Conservation (phyloP, 2,888 invertebrate genomes). For the Apamea anceps region DNA sequence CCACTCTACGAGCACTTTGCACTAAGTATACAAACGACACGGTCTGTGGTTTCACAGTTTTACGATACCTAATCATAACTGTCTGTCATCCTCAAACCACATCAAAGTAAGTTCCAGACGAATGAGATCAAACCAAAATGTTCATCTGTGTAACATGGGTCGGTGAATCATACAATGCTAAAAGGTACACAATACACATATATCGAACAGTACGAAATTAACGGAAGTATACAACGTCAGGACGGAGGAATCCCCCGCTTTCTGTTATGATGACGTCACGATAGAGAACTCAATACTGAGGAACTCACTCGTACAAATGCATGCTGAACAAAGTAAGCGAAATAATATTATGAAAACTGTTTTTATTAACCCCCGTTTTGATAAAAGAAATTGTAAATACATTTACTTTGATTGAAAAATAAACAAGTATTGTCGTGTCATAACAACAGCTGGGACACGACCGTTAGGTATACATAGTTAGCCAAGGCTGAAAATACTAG, state of each 20-base stretch:
- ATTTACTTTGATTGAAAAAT: background rate
- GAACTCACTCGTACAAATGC: background rate
- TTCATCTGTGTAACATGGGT: slow-evolving; percentile 8
- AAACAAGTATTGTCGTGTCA: slow-evolving; percentile 5
- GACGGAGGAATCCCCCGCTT: slow-evolving; percentile 16
- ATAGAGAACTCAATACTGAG: background rate
- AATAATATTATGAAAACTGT: background rate
- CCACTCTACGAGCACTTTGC: background rate
- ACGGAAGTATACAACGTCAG: background rate
- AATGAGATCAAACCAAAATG: background rate
- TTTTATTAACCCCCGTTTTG: slow-evolving; percentile 8
- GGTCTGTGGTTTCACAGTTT: too few species aligned
- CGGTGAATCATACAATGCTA: background rate
- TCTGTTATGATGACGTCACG: slow-evolving; percentile 14
- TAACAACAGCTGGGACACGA: background rate
- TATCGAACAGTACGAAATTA: background rate
- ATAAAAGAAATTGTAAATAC: background rate
- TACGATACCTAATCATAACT: too few species aligned
- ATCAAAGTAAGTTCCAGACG: background rate
- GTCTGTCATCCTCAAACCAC: too few species aligned
- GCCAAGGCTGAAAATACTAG: background rate
- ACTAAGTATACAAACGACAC: background rate
- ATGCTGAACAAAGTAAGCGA: background rate
- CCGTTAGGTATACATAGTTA: too few species aligned
- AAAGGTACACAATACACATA: background rate